Percentiles rank a stretch among this genome's conserved stretches.
These are phyloP conservation scores for Diplolepis rosae DNA, from an alignment of 2,888 invertebrate species.

Conservation along the genomic window DNA sequence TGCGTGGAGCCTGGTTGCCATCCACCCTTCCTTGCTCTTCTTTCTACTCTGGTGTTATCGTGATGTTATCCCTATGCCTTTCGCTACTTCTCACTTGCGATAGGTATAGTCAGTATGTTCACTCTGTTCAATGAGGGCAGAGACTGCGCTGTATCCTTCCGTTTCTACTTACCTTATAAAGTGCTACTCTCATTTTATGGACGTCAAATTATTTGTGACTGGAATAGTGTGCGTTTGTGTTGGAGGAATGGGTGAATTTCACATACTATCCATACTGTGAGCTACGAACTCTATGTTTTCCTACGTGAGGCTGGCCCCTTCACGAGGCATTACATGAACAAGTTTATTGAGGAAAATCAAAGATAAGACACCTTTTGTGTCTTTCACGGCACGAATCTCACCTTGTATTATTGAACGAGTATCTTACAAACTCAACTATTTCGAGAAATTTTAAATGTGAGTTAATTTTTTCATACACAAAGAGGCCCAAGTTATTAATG, in stretches of 20 bases:
- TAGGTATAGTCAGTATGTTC: conserved; percentile 27
- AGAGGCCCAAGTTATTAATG: no score
- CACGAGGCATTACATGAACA: not conserved
- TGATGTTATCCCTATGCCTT: conserved; percentile 30
- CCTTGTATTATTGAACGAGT: not conserved
- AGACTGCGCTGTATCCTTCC: conserved; percentile 57
- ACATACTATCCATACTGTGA: not conserved
- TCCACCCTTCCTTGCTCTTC: conserved; percentile 29
- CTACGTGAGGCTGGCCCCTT: not conserved
- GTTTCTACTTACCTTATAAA: conserved; percentile 9
- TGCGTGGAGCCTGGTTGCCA: not conserved
- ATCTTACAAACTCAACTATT: not conserved
- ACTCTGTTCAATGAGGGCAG: conserved; percentile 57
- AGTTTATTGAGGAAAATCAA: not conserved
- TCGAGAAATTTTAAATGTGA: not conserved
- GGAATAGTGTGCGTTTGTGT: not conserved
- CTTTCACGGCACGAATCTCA: not conserved
- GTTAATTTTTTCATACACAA: no score
- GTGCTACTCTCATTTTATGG: not conserved
- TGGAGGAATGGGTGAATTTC: conserved; percentile 15
- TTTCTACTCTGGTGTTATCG: conserved; percentile 25
- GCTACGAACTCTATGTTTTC: not conserved
- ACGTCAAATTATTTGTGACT: not conserved
- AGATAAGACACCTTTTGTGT: not conserved
- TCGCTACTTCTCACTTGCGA: conserved; percentile 30